These are phyloP conservation scores for Machaerirhynchus nigripectus DNA, from an alignment of 2,113 vertebrate genomes.

Conservation along the genomic window DNA sequence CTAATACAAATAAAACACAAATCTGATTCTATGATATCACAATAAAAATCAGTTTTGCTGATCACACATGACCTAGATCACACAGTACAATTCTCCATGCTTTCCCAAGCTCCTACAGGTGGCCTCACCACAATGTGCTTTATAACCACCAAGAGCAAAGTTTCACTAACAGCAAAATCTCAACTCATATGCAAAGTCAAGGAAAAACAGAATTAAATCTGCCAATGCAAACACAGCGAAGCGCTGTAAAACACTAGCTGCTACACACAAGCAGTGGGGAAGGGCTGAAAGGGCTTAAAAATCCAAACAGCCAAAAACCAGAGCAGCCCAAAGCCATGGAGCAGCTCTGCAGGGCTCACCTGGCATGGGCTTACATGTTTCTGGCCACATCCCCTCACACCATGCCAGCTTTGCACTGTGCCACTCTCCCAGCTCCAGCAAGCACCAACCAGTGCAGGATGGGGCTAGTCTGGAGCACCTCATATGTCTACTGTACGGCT, in stretches of 20 bases:
- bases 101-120: background rate
- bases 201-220: background rate
- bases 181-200: background rate
- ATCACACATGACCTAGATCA: background rate
- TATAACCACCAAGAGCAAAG: background rate
- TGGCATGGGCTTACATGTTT: rapidly evolving
- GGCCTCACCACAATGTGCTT: rapidly evolving
- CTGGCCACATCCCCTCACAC: background rate
- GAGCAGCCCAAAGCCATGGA: background rate
- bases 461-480: background rate
- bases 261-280: background rate
- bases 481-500: background rate
- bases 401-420: background rate
- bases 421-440: background rate
- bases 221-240: background rate
- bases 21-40: background rate
- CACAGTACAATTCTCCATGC: rapidly evolving
- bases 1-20: background rate
- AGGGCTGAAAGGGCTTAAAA: background rate
- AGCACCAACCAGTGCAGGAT: rapidly evolving
- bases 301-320: background rate
- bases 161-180: background rate
- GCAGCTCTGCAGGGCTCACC: background rate
- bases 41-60: background rate
- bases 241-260: background rate